Percentiles rank a stretch among this genome's conserved stretches.
Conservation (phyloP, 2,113 vertebrate species). For the Condylura cristata region DNA sequence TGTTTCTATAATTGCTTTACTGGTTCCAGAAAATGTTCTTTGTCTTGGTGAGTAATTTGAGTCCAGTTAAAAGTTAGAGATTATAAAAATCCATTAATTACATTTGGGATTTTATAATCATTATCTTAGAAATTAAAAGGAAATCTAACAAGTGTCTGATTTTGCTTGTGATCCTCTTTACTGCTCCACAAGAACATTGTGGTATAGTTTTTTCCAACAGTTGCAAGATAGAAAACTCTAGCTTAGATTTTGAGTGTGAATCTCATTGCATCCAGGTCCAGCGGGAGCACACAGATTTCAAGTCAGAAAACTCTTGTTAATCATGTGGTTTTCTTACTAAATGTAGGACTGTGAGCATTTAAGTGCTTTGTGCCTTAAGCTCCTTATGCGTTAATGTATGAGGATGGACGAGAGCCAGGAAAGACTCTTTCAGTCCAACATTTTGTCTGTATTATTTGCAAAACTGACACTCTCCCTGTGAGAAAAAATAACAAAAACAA, state of each 20-base stretch:
- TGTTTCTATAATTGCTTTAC: slow-evolving; percentile 68
- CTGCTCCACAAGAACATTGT: not conserved
- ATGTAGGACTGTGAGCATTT: not conserved
- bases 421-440: not conserved
- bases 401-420: not conserved
- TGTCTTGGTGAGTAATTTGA: slow-evolving; percentile 53
- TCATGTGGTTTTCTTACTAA: not conserved
- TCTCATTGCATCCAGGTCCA: not conserved
- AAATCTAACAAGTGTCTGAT: not conserved
- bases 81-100: slow-evolving; percentile 29
- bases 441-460: not conserved
- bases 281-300: not conserved
- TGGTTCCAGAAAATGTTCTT: slow-evolving; percentile 32
- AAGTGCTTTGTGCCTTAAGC: not conserved
- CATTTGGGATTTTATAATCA: slow-evolving; percentile 29
- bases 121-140: slow-evolving; percentile 5
- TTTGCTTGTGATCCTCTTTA: not conserved
- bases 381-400: not conserved
- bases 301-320: not conserved
- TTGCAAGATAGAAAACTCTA: not conserved
- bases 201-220: not conserved
- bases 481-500: too few species aligned
- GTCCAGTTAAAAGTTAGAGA: slow-evolving; percentile 31
- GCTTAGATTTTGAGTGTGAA: not conserved
- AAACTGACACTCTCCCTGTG: not conserved